Conservation (phyloP, 2,888 invertebrate genomes). For the Eledone cirrhosa region DNA sequence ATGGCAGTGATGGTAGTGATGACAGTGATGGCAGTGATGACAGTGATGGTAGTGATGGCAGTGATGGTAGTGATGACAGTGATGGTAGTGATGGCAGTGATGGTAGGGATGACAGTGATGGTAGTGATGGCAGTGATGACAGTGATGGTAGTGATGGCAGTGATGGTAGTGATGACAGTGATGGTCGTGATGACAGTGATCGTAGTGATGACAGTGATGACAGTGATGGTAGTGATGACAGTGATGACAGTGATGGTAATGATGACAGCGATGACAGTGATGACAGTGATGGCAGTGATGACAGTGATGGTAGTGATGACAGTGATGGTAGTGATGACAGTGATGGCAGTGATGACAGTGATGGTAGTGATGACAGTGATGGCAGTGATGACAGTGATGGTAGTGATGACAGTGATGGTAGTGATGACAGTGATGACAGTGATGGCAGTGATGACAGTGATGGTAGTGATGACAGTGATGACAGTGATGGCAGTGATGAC, state of each 20-base stretch:
- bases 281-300: constrained; percentile 17
- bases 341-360: not conserved
- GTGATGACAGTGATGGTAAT: constrained; percentile 6
- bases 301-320: constrained; percentile 9
- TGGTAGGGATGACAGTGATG: not conserved
- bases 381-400: not conserved
- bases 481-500: not conserved
- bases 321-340: constrained; percentile 10
- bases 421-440: constrained; percentile 5
- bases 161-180: constrained; percentile 10
- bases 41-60: not conserved
- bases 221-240: not conserved
- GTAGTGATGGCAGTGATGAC: not conserved
- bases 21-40: not conserved
- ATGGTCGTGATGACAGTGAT: too few relatives aligned
- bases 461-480: constrained; percentile 3
- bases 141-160: not conserved
- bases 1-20: constrained; percentile 11
- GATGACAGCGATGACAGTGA: constrained; percentile 18
- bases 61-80: not conserved
- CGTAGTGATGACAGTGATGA: too few relatives aligned
- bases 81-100: not conserved
- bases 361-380: constrained; percentile 17
- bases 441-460: constrained; percentile 1
- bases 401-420: not conserved